Evolutionary conservation across 35 echinoderm and acorn worm genomes (phyloP).

Genomic region (Apostichopus parvimensis): DNA sequence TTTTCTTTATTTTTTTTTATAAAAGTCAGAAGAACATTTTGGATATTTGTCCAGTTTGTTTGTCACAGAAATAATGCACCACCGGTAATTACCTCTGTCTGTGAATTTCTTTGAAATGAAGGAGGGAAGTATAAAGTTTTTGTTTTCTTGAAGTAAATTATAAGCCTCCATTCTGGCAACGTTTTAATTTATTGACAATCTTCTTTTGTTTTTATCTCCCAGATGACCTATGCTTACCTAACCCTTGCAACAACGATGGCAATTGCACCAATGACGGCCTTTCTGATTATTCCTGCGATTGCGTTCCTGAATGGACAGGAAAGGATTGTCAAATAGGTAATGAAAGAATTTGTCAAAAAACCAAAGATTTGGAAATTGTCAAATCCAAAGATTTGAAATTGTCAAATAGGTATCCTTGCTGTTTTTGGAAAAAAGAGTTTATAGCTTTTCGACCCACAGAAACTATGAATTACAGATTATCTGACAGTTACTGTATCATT

Average conservation of each 20-base stretch:
- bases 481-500: too few relatives aligned
- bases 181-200: not conserved
- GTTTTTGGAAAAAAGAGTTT: too few relatives aligned
- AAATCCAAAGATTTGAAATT: constrained; percentile 9
- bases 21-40: too few relatives aligned
- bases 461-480: too few relatives aligned
- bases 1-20: too few relatives aligned
- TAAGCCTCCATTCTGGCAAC: not conserved
- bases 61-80: too few relatives aligned
- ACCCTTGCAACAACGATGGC: constrained; percentile 50
- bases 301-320: constrained; percentile 43
- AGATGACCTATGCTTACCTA: constrained; percentile 53
- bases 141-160: not conserved
- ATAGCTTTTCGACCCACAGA: too few relatives aligned
- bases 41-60: too few relatives aligned
- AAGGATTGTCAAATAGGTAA: constrained; percentile 68
- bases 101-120: not conserved
- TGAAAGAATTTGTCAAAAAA: too few relatives aligned
- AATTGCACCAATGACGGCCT: constrained; percentile 50
- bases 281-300: constrained; percentile 3
- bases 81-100: not conserved
- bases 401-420: too few relatives aligned
- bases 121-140: not conserved
- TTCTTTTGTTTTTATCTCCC: not conserved
- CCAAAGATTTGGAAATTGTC: constrained; percentile 19